A percentile compares a stretch with the other conserved stretches of the same genome.
These are phyloP conservation scores for Mylabris sibirica DNA, from an alignment of 2,888 invertebrate genomes.

Conservation along the genomic window DNA sequence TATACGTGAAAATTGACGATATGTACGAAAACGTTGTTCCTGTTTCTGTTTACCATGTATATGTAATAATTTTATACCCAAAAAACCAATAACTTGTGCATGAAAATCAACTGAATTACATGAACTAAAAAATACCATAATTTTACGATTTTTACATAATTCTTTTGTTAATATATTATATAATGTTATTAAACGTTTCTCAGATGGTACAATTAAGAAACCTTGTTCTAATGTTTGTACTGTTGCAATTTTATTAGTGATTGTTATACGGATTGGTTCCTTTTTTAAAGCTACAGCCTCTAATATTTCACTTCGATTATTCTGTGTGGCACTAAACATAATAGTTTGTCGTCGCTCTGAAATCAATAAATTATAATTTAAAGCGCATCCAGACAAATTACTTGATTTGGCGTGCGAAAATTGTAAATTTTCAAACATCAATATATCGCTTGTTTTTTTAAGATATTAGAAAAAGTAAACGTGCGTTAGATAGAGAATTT, in stretches of 20 bases:
- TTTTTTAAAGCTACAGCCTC: conserved; percentile 88
- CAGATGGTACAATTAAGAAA: conserved; percentile 9
- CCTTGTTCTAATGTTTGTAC: conserved; percentile 2
- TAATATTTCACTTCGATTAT: conserved; percentile 86
- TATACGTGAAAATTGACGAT: background rate
- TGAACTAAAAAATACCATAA: conserved; percentile 27
- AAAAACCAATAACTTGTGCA: conserved; percentile 12
- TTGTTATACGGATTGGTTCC: conserved; percentile 67
- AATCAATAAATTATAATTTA: conserved; percentile 56
- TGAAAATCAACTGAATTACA: conserved; percentile 26
- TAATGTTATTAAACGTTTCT: conserved; percentile 3
- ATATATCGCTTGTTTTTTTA: too few species aligned
- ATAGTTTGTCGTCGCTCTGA: conserved; percentile 91
- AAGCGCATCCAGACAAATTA: too few species aligned
- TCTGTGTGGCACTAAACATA: conserved; percentile 95
- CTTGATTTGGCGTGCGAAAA: too few species aligned
- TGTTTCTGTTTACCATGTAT: conserved; percentile 13
- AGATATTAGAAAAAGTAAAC: too few species aligned
- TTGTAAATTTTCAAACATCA: too few species aligned
- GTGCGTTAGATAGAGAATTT: too few species aligned
- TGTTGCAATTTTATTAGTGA: background rate
- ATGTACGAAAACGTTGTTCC: conserved; percentile 10
- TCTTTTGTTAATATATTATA: conserved; percentile 3
- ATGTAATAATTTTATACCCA: conserved; percentile 3
- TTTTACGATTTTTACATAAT: conserved; percentile 3